These are phyloP conservation scores for Linyphia triangularis DNA, from an alignment of 2,888 invertebrate genomes.

Conservation along the genomic window DNA sequence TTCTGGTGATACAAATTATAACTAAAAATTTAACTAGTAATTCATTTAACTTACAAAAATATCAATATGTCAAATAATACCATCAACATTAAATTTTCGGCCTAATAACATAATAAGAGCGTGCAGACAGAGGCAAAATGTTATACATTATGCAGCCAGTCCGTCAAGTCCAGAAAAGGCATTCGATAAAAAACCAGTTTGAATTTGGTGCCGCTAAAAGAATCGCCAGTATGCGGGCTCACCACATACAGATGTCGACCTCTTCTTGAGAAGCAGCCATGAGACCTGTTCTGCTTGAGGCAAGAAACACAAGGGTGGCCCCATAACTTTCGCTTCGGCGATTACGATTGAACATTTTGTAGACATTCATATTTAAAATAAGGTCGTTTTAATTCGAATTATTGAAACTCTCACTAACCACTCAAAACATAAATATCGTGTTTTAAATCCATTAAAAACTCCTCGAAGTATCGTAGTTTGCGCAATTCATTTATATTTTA, in stretches of 20 bases:
- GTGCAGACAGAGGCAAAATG: neutral
- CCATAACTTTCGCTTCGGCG: conserved; percentile 1
- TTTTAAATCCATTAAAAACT: no score
- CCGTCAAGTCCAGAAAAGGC: neutral
- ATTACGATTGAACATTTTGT: neutral
- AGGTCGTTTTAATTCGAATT: no score
- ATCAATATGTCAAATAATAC: no score
- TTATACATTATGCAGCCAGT: neutral
- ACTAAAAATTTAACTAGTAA: no score
- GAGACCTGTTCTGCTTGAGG: conserved; percentile 33
- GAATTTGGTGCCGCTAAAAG: neutral
- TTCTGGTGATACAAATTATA: no score
- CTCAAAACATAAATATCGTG: no score
- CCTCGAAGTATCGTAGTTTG: no score
- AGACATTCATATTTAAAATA: no score
- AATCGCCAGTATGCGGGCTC: conserved; percentile 10
- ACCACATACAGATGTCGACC: conserved; percentile 2
- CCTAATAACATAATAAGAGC: neutral
- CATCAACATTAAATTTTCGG: no score
- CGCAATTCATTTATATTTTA: no score
- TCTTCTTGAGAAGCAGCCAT: neutral
- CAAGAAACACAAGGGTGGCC: conserved; percentile 21
- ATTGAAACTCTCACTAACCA: no score
- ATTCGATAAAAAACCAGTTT: conserved; percentile 36
- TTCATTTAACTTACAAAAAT: no score